Conservation (phyloP, 2,113 vertebrate species). For the Prietella phreatophila region DNA sequence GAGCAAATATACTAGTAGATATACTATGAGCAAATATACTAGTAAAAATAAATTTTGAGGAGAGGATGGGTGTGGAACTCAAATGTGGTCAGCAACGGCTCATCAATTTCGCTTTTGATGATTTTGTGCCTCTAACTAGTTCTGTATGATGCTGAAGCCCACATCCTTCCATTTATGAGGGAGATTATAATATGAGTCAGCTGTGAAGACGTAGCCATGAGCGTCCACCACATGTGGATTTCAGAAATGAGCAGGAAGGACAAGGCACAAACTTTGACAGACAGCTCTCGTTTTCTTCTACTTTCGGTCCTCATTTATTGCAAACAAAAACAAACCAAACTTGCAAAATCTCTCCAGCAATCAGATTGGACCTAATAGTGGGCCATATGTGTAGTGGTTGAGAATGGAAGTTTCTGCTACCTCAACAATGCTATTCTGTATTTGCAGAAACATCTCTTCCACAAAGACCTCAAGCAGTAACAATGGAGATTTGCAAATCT, state of each 20-base stretch:
- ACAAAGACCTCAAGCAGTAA: conserved; percentile 19
- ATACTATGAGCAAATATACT: not conserved
- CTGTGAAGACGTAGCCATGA: conserved; percentile 30
- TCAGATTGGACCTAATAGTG: conserved; percentile 15
- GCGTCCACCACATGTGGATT: conserved; percentile 17
- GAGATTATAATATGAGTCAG: conserved; percentile 46
- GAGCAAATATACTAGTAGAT: not conserved
- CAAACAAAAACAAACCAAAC: conserved; percentile 13
- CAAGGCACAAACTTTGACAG: conserved; percentile 14
- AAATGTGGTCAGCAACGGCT: conserved; percentile 30
- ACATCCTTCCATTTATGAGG: conserved; percentile 47
- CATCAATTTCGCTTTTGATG: conserved; percentile 45
- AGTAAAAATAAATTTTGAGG: not conserved
- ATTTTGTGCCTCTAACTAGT: conserved; percentile 67
- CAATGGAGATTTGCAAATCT: not conserved
- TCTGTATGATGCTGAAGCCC: conserved; percentile 50
- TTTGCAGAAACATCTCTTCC: conserved; percentile 15
- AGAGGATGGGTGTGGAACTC: conserved; percentile 4
- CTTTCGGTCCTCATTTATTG: conserved; percentile 22
- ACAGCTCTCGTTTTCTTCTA: conserved; percentile 18
- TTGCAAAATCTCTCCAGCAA: conserved; percentile 16
- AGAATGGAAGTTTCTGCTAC: conserved; percentile 31
- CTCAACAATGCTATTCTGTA: conserved; percentile 23
- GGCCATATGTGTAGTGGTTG: conserved; percentile 13
- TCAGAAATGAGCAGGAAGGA: not conserved